Evolutionary conservation across 2,113 vertebrate species (phyloP), one percentile per base, ranked within the genome.

Genomic region (Etheostoma cragini): DNA sequence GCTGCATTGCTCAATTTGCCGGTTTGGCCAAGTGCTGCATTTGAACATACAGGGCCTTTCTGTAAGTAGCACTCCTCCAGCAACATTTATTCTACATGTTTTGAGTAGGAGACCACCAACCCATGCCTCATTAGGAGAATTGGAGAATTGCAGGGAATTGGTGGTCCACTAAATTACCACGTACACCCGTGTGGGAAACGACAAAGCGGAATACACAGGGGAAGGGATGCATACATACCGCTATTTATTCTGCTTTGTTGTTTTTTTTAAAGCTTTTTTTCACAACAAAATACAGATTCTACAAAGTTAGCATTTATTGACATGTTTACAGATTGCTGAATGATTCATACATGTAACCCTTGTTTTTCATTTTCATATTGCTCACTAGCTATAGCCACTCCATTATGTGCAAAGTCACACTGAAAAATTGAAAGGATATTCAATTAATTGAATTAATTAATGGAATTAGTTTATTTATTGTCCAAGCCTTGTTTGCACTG

Each of bases 71-170:
- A 6, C 46, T 83, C 65, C 65, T 53, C 69, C 86, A 83, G 70
- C 80, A 85, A 87, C 68, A 56, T 73, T 65, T 81, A 72, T 81
- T 54, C 42, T 45, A 33, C 61, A 52, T 58, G 45, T 83, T 74
- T 89, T 87, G 70, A 63, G 69, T 42, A 63, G 46, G 47, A 78
- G 78, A 83, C 64, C 78, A 84, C 61, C 78, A 84, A 78, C 72
- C 67, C 64, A 75, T 75, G 66, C 26, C 80, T 91, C 84, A 88
- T 93, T 91, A 89, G 74, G 26, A 74, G 1, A 72, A 69, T 38
- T 17, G 26, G 73, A 57, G 73, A 79, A 84, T 30, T 66, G 47
- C 68, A 65, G 30, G 42, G 56, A 72, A 71, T 2, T 79, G 56
- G 50, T 77, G 70, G 61, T 84, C 66, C 38, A 33, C 30, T 72